A percentile compares a stretch with the other conserved stretches of the same genome.
Evolutionary conservation across 37 sponge, comb jelly and placozoan genomes (phyloP).

Genomic region (Diacarnus erythraeanus): DNA sequence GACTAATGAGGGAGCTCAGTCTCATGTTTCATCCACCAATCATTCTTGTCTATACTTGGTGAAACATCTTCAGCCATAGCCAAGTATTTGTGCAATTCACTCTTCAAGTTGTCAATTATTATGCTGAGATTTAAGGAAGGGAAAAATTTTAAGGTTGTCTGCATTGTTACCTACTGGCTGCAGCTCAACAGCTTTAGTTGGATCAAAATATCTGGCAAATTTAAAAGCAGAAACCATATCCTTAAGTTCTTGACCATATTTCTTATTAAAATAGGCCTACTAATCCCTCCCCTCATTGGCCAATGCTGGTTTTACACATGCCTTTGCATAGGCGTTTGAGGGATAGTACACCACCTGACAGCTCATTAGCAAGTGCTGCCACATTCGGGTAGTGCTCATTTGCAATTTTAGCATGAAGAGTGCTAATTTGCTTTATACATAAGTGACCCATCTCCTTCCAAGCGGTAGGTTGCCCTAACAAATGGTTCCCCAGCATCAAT

Average conservation of each 20-base stretch:
- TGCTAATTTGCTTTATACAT: neutral
- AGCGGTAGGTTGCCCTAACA: conserved; percentile 32
- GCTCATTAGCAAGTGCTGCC: neutral
- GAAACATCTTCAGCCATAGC: too few relatives aligned
- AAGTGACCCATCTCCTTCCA: conserved; percentile 52
- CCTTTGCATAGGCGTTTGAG: neutral
- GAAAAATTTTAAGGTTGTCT: too few relatives aligned
- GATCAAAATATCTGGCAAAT: conserved; percentile 5
- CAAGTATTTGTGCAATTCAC: too few relatives aligned
- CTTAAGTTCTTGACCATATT: neutral
- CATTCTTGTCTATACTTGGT: too few relatives aligned
- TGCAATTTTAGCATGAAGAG: conserved; percentile 2
- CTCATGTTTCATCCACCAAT: too few relatives aligned
- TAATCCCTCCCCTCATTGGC: too few relatives aligned
- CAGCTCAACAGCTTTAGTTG: too few relatives aligned
- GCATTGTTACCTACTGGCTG: too few relatives aligned
- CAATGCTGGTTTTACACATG: conserved; percentile 3
- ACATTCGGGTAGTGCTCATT: neutral
- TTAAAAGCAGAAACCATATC: neutral
- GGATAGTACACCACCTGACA: neutral
- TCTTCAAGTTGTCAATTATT: too few relatives aligned
- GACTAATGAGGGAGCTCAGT: too few relatives aligned
- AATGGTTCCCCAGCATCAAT: conserved; percentile 35
- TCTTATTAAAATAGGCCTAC: neutral
- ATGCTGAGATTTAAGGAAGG: too few relatives aligned